Base-by-base conservation (phyloP, 1,140 invertebrate genomes). In the Drosophila nigromelanica region DNA sequence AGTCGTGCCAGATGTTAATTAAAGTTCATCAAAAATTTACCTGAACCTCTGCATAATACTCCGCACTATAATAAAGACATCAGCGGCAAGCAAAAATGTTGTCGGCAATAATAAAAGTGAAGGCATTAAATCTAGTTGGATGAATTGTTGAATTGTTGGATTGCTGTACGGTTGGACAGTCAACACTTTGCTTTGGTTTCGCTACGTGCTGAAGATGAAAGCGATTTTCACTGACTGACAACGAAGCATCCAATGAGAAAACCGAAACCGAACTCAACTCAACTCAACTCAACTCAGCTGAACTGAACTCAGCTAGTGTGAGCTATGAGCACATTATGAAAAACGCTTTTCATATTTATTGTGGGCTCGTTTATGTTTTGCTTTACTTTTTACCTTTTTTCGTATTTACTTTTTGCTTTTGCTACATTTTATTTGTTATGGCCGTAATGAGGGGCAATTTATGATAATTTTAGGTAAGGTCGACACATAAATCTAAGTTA, bases 321-420 rank as follows among this genome's bases (percentile, higher is more conserved):
- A 54, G 47, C 35, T 11, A 37, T 18, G 33, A 33, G 15, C 39
- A 43, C 52, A 69, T 59, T 73, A 68, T 73, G 58, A 70, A 70
- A 77, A 77, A 77, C 75, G 70, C 66, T 86, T 86, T 85, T 85
- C 82, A 87, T 86, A 81, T 80, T 81, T 78, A 86, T 86, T 77
- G 75, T 86, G 48, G 55, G 71, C 71, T 62, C 48, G 54, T 64
- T 81, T 80, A 73, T 80, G 55, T 50, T 54, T 47, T 62, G 35
- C 5, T 30, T 59, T 55, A 21, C 42, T 37, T 47, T 14, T 45
- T 54, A 27, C 33, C 24, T 45, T 10, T 33, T 40, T 8, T 14
- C 8, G 30, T 43, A 61, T 51, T 58, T 63, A 39, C 42, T 56
- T 52, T 51, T 27, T 33, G 24, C 35, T 33, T 40, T 52, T 69